Evolutionary conservation across 2,888 invertebrate species (phyloP).

Genomic region (Notodonta ziczac): DNA sequence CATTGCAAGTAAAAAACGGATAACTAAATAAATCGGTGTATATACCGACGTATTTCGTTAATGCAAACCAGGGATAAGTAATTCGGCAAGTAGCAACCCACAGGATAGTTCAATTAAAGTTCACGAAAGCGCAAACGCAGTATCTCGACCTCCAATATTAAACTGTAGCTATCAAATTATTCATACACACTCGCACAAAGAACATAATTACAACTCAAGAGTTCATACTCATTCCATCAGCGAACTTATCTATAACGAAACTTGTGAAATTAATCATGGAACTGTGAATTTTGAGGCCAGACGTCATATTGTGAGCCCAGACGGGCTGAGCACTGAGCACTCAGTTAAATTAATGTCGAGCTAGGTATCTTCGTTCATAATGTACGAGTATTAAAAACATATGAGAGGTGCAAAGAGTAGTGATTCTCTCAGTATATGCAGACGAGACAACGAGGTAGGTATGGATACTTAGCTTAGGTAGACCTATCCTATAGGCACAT

Average conservation of each 20-base stretch:
- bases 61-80: too few relatives aligned
- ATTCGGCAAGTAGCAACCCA: too few relatives aligned
- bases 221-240: slow-evolving; percentile 9
- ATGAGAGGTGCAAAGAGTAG: slow-evolving; percentile 39
- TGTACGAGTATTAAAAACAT: slow-evolving; percentile 44
- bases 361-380: slow-evolving; percentile 44
- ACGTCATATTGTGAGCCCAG: slow-evolving; percentile 36
- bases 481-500: too few relatives aligned
- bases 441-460: background rate
- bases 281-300: slow-evolving; percentile 35
- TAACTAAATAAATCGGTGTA: too few relatives aligned
- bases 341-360: slow-evolving; percentile 56
- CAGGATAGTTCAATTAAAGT: too few relatives aligned
- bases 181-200: background rate
- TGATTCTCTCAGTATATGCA: slow-evolving; percentile 4
- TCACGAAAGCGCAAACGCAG: too few relatives aligned
- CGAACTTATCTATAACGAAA: slow-evolving; percentile 28
- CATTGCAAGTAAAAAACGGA: too few relatives aligned
- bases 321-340: slow-evolving; percentile 51
- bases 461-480: too few relatives aligned
- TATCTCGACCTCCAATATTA: background rate
- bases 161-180: background rate
- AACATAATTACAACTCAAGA: too few relatives aligned
- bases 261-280: slow-evolving; percentile 39
- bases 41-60: too few relatives aligned